phyloP scores from a whole-genome alignment of 2,888 invertebrate species.

The Tachystola acroxantha region DNA sequence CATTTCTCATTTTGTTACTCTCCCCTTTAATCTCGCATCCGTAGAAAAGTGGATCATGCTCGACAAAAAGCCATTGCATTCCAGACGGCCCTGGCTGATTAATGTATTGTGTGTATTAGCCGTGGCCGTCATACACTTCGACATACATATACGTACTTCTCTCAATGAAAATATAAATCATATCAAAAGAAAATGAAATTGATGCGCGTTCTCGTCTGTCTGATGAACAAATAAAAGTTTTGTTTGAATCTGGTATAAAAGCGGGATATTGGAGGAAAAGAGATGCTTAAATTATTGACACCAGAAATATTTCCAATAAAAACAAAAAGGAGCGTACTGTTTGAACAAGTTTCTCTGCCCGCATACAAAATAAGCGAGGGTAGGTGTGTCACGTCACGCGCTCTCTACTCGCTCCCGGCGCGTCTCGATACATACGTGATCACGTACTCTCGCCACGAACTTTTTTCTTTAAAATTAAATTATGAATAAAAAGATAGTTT shows the following conservation, averaged over 20 bases:
- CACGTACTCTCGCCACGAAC: conserved; percentile 19
- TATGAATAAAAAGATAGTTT: too few relatives aligned
- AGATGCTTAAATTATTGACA: conserved; percentile 13
- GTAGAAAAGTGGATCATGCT: conserved; percentile 75
- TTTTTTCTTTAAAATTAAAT: conserved; percentile 18
- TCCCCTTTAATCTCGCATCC: conserved; percentile 77
- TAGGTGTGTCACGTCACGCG: conserved; percentile 10
- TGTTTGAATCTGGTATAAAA: background rate
- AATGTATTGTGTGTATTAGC: conserved; percentile 55
- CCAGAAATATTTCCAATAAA: conserved; percentile 22
- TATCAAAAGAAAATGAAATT: too few relatives aligned
- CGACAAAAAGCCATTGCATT: conserved; percentile 73
- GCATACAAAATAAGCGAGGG: conserved; percentile 25
- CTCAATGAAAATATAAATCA: background rate
- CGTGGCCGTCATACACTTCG: conserved; percentile 2
- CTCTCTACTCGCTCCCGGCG: conserved; percentile 19
- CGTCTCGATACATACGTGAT: conserved; percentile 27
- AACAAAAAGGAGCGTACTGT: conserved; percentile 23
- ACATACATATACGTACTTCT: too few relatives aligned
- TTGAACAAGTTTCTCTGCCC: conserved; percentile 24
- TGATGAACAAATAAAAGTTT: background rate
- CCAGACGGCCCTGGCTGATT: conserved; percentile 68
- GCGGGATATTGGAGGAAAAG: background rate
- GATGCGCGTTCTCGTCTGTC: background rate
- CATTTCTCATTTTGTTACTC: conserved; percentile 77